These are phyloP conservation scores for Anguilla obscura DNA, from an alignment of 2,797 vertebrate genomes.

Conservation along the genomic window DNA sequence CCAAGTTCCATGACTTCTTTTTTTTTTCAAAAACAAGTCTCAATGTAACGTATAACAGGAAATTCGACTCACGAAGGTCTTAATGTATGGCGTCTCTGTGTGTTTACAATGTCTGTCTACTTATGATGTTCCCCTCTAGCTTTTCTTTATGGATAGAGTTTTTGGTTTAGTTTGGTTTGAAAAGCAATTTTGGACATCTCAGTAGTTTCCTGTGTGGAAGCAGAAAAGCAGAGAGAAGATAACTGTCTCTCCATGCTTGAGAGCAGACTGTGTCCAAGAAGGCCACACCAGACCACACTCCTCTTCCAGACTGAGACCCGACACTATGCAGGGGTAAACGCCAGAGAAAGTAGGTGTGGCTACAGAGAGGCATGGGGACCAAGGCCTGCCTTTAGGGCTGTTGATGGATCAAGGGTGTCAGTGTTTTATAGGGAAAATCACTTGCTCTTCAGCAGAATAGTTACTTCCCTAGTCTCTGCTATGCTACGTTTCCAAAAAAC, in stretches of 20 bases:
- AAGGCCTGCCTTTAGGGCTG: neutral
- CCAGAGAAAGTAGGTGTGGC: neutral
- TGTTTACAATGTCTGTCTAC: neutral
- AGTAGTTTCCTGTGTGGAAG: neutral
- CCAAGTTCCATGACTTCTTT: neutral
- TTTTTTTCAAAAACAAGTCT: neutral
- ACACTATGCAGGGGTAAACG: neutral
- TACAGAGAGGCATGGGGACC: neutral
- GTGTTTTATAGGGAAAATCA: neutral
- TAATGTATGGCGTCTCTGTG: neutral
- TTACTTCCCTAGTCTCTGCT: constrained; percentile 51
- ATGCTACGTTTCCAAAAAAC: constrained; percentile 30
- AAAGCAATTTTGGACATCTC: neutral
- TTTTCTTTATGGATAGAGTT: neutral
- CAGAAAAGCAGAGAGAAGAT: constrained; percentile 55
- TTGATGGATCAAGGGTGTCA: neutral
- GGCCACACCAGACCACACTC: neutral
- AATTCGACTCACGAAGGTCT: neutral
- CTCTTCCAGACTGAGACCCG: neutral
- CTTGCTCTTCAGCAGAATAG: constrained; percentile 40
- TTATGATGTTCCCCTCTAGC: neutral
- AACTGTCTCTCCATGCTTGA: constrained; percentile 55
- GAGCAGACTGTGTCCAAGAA: neutral
- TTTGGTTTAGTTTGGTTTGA: neutral
- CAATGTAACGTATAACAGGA: neutral